A percentile compares a stretch with the other conserved stretches of the same genome.
Conservation (phyloP, 2,113 vertebrate species). For the Campylomormyrus tamandua region DNA sequence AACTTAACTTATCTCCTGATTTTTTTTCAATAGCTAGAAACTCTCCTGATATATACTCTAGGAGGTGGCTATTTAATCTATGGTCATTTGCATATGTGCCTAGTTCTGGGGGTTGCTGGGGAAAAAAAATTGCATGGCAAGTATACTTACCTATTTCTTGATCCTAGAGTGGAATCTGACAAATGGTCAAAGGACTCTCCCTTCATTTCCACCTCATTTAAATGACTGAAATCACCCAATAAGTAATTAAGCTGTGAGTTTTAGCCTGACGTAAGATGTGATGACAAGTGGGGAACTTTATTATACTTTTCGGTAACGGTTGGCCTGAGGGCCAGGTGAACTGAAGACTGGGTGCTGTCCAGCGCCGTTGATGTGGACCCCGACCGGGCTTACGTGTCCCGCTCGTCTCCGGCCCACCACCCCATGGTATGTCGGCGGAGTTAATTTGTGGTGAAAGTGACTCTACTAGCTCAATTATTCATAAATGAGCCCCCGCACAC, state of each 20-base stretch:
- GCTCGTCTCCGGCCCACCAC: neutral
- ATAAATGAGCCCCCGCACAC: conserved; percentile 2
- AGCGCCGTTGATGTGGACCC: neutral
- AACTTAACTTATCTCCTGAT: no score
- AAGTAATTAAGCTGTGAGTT: neutral
- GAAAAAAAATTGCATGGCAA: neutral
- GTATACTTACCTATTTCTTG: neutral
- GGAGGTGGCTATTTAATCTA: neutral
- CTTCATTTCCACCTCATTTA: neutral
- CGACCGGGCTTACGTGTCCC: neutral
- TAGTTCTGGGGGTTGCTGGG: neutral
- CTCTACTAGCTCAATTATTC: neutral
- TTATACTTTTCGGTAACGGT: neutral
- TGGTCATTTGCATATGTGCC: neutral
- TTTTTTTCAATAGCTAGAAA: no score
- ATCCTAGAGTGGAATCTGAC: neutral
- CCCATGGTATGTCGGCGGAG: neutral
- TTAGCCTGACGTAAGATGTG: neutral
- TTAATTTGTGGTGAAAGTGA: conserved; percentile 1
- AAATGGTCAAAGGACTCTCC: neutral
- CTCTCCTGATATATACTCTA: neutral
- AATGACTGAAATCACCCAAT: neutral
- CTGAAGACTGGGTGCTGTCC: neutral
- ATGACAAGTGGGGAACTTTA: neutral
- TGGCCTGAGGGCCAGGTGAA: neutral